Evolutionary conservation across 53 echinoderm and acorn worm genomes (phyloP), one percentile per base, ranked within the genome.

Genomic region (Apostichopus leukothele): DNA sequence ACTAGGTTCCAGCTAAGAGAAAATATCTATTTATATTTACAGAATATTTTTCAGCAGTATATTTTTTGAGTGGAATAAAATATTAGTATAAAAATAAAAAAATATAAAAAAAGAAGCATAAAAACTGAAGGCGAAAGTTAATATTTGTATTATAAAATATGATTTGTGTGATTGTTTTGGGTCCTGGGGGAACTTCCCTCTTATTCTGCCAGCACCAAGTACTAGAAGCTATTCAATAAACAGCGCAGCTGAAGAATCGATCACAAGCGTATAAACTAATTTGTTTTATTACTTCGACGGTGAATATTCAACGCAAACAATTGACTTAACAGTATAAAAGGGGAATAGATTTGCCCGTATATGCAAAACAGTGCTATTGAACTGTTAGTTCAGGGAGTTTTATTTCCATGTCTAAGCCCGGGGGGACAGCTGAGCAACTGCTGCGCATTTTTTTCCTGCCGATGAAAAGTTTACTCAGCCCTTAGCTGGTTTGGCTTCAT

Each of bases 191-290:
- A 81, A 39, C 39, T 81, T 11, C 81, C 81, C 81, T 21, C 59
- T 11, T 20, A 14, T 23, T 54, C 23, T 39, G 39, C 39, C 39
- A 39, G 39, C 39, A 20, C 13, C 54, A 18, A 20, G 81, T 21
- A 21, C 20, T 21, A 22, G 7, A 54, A 9, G 21, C 19, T 12
- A 25, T 54, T 7, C 81, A 51, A 54, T 57, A 53, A 53, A 55
- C 55, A 8, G 20, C 19, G 51, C 81, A 81, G 81, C 81, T 81
- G 81, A 81, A 21, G 81, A 81, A 81, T 54, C 16, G 18, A 81
- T 81, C 59, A 23, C 52, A 81, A 54, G 81, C 81, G 55, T 81
- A 81, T 81, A 81, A 81, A 54, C 54, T 81, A 81, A 81, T 81
- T 81, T 59, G 55, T 81, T 53, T 59, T 81, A 81, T 81, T 81